Conservation (phyloP, 64 coral and sea anemone species). For the Stichodactyla helianthus region DNA sequence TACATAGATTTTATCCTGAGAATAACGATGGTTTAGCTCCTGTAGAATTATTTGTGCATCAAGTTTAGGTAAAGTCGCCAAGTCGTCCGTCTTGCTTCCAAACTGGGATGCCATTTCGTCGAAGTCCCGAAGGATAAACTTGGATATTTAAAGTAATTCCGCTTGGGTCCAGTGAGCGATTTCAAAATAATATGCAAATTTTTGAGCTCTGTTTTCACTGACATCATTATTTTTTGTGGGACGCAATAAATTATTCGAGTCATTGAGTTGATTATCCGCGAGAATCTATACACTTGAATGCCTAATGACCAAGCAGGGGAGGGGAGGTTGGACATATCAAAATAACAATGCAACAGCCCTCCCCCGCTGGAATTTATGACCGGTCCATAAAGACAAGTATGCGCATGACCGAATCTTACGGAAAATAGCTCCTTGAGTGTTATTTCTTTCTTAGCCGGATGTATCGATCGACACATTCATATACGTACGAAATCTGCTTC, state of each 20-base stretch:
- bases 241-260: background rate
- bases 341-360: too few species aligned
- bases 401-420: too few species aligned
- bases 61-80: constrained; percentile 65
- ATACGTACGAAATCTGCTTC: too few species aligned
- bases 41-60: constrained; percentile 66
- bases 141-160: background rate
- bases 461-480: too few species aligned
- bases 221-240: background rate
- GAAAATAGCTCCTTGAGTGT: too few species aligned
- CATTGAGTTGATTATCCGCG: too few species aligned
- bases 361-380: too few species aligned
- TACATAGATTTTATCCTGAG: constrained; percentile 73
- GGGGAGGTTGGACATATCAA: too few species aligned
- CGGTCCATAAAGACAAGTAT: too few species aligned
- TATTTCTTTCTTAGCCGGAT: too few species aligned
- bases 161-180: background rate
- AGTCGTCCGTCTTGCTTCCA: constrained; percentile 31
- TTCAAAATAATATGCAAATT: background rate
- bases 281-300: too few species aligned
- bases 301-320: too few species aligned
- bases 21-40: constrained; percentile 63
- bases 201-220: background rate
- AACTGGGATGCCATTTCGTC: background rate
- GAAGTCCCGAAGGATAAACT: background rate